Evolutionary conservation across 2,888 invertebrate species (phyloP).

Genomic region (Litoditis marina): DNA sequence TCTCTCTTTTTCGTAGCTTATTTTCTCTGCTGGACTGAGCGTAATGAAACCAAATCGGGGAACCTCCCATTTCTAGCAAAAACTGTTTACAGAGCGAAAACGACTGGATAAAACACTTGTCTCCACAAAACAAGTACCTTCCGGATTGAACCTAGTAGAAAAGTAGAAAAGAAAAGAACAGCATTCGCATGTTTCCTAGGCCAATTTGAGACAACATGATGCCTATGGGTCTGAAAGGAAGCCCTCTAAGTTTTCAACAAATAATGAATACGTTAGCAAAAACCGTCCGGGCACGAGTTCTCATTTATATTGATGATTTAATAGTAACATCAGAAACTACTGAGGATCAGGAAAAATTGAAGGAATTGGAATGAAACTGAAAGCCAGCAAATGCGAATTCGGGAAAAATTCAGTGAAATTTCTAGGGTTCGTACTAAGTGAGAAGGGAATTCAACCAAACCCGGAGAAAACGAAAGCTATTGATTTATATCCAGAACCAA

Average conservation of each 20-base stretch:
- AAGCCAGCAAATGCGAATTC: slow-evolving; percentile 5
- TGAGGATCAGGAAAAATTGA: neutral
- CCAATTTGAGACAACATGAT: neutral
- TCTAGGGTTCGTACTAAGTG: slow-evolving; percentile 6
- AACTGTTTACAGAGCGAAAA: too few relatives aligned
- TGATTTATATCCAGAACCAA: slow-evolving; percentile 5
- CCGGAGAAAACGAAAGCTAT: neutral
- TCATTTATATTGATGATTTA: slow-evolving; percentile 7
- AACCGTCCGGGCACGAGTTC: too few relatives aligned
- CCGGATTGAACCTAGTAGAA: too few relatives aligned
- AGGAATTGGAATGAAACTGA: neutral
- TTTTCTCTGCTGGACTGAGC: too few relatives aligned
- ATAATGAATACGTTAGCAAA: slow-evolving; percentile 12
- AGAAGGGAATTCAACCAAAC: neutral
- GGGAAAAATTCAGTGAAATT: neutral
- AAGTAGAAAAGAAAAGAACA: too few relatives aligned
- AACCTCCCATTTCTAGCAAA: too few relatives aligned
- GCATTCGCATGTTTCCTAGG: slow-evolving; percentile 17
- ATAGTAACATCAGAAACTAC: neutral
- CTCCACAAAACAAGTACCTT: too few relatives aligned
- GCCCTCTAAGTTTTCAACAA: slow-evolving; percentile 16
- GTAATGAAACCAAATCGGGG: too few relatives aligned
- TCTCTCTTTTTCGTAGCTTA: too few relatives aligned
- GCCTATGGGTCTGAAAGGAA: slow-evolving; percentile 21
- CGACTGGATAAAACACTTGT: too few relatives aligned